Base-by-base conservation (phyloP, 2,888 invertebrate species). In the Tinea trinotella region DNA sequence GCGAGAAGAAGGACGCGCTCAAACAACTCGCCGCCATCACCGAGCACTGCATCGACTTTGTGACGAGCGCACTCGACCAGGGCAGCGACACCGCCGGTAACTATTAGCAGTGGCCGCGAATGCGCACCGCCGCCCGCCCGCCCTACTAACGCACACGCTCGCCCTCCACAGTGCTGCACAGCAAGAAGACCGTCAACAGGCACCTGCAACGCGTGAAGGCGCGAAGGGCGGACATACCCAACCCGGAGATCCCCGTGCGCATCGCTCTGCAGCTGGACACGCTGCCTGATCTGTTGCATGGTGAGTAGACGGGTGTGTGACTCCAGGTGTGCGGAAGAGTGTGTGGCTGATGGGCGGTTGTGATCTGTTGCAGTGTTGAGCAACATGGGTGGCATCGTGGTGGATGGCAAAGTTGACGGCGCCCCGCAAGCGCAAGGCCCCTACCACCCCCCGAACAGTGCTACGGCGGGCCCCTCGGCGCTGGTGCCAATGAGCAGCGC, bases 11-110 rank as follows among this genome's bases (percentile, higher is more conserved):
- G 72, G 88, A 91, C 54, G 95, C 95, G 49, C 80, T 96, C 49
- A 91, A 93, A 68, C 91, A 93, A 67, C 87, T 96, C 10, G 93
- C 94, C 0, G 90, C 91, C 68, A 92, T 95, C 72, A 94, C 96
- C 12, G 95, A 96, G 81, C 95, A 97, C 82, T 95, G 95, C 74
- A 92, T 96, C 61, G 89, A 90, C 60, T 96, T 96, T 79, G 94
- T 95, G 55, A 90, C 90, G 66, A 89, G 90, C 62, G 94, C 94
- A 22, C 82, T 96, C 50, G 91, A 91, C 34, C 91, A 90, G 62
- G 68, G 63, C 44, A 7, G 7, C 9, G 46, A 46, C 19, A 46
- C 46, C 15, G 46, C 46, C 2, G 40, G 40, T 40, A 3, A 15
- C 12, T 15, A 3, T 7, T 40, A 6, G 13, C 10, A 15, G 18